Conservation (phyloP, 37 sponge, comb jelly and placozoan genomes). For the Halisarca cf. caerulea region DNA sequence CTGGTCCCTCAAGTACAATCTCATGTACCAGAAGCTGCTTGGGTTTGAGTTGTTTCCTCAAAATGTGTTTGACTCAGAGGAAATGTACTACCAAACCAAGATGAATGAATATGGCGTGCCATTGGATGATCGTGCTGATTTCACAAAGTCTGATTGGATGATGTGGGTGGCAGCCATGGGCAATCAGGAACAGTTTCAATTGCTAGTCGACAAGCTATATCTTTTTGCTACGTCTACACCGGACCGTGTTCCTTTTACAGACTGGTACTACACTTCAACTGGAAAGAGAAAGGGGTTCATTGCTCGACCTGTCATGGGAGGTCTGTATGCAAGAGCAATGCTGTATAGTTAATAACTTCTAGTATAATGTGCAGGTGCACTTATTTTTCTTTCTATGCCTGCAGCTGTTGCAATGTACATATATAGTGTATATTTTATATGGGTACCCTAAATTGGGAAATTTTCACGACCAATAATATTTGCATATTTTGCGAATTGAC, state of each 20-base stretch:
- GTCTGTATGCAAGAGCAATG: slow-evolving; percentile 46
- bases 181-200: slow-evolving; percentile 43
- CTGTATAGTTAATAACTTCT: no score
- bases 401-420: no score
- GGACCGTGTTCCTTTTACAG: slow-evolving; percentile 63
- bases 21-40: slow-evolving; percentile 55
- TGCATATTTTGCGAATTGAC: no score
- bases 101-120: slow-evolving; percentile 75
- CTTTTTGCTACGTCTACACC: slow-evolving; percentile 70
- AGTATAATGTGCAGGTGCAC: no score
- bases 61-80: slow-evolving; percentile 38
- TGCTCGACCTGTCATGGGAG: slow-evolving; percentile 69
- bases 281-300: slow-evolving; percentile 38
- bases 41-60: slow-evolving; percentile 49
- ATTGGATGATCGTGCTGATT: slow-evolving; percentile 56
- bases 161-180: slow-evolving; percentile 84
- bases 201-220: slow-evolving; percentile 50
- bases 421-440: no score
- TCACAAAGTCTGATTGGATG: slow-evolving; percentile 77
- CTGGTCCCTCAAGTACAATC: slow-evolving; percentile 82
- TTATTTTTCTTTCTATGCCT: no score
- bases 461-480: no score
- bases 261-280: slow-evolving; percentile 64
- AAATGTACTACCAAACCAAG: slow-evolving; percentile 44
- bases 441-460: no score